Conservation (phyloP, 2,888 invertebrate genomes). For the Pharmacophagus antenor region DNA sequence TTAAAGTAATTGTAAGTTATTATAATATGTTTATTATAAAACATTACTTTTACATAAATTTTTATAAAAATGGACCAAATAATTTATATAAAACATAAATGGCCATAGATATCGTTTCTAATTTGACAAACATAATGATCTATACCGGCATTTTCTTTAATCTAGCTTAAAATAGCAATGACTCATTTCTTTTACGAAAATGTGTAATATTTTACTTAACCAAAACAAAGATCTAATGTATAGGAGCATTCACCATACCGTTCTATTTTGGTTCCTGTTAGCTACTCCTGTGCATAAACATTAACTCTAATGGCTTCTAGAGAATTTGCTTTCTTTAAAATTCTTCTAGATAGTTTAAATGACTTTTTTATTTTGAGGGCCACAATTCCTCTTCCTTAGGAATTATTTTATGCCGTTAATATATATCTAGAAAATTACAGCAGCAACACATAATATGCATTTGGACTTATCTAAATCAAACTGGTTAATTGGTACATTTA, state of each 20-base stretch:
- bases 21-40: not conserved
- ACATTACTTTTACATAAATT: not conserved
- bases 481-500: too few relatives aligned
- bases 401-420: too few relatives aligned
- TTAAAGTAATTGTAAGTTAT: not conserved
- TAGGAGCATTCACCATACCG: constrained; percentile 20
- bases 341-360: not conserved
- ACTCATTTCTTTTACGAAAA: constrained; percentile 23
- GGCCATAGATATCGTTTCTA: not conserved
- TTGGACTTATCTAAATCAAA: too few relatives aligned
- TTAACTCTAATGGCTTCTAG: constrained; percentile 16
- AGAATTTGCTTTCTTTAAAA: constrained; percentile 6
- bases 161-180: constrained; percentile 16
- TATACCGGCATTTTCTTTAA: constrained; percentile 3
- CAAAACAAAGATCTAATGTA: constrained; percentile 18
- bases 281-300: constrained; percentile 20
- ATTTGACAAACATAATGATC: not conserved
- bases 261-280: constrained; percentile 15
- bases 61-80: not conserved
- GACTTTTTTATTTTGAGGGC: not conserved
- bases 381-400: too few relatives aligned
- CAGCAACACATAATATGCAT: too few relatives aligned
- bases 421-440: too few relatives aligned
- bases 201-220: constrained; percentile 24
- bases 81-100: not conserved